Percentiles rank a stretch among this genome's conserved stretches.
Conservation (phyloP, 2,888 invertebrate genomes). For the Amphipyra berbera region DNA sequence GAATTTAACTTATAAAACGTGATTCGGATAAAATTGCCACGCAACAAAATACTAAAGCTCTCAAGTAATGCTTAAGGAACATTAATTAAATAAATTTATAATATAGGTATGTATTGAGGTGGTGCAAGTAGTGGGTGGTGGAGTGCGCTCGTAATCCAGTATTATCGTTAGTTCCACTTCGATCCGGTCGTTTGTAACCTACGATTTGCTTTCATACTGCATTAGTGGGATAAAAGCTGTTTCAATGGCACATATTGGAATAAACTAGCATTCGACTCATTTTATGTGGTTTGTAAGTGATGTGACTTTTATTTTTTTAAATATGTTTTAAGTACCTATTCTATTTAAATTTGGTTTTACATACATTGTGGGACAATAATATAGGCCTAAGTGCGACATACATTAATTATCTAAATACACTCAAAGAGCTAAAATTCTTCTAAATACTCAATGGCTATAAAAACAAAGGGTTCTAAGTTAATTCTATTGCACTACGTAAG, state of each 20-base stretch:
- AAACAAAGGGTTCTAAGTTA: no score
- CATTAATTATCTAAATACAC: no score
- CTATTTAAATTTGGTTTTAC: no score
- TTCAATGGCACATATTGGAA: slow-evolving; percentile 18
- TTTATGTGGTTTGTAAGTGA: slow-evolving; percentile 6
- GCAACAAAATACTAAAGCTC: slow-evolving; percentile 16
- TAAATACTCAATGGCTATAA: no score
- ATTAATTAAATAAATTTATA: slow-evolving; percentile 53
- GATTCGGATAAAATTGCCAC: slow-evolving; percentile 19
- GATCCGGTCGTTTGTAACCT: slow-evolving; percentile 51
- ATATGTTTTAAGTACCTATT: not conserved
- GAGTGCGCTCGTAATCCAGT: slow-evolving; percentile 31
- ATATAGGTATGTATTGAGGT: slow-evolving; percentile 13
- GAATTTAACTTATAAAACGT: not conserved
- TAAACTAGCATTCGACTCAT: slow-evolving; percentile 19
- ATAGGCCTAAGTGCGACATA: no score
- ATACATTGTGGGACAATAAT: no score
- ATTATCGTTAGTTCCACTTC: slow-evolving; percentile 46
- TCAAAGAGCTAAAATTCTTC: no score
- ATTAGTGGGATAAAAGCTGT: slow-evolving; percentile 36
- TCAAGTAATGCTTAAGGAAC: slow-evolving; percentile 24
- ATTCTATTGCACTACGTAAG: no score
- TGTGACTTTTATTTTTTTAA: not conserved
- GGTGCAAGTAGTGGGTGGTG: slow-evolving; percentile 25
- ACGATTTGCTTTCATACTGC: slow-evolving; percentile 43